phyloP scores from a whole-genome alignment of 2,113 vertebrate genomes.

The Dissostichus mawsoni region DNA sequence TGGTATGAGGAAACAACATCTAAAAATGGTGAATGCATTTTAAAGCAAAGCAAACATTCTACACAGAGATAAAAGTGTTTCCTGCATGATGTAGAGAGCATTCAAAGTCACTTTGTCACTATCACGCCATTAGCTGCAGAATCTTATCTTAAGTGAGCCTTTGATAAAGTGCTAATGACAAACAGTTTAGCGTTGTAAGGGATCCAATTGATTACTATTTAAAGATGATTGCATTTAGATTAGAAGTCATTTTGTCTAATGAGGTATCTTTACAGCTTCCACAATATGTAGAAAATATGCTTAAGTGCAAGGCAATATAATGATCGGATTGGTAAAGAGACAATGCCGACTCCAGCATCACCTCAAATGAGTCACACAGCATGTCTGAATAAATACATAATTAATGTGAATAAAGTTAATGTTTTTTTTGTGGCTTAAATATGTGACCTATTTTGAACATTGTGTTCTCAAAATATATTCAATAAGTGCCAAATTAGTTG shows the following conservation, averaged over 20 bases:
- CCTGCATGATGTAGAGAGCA: slow-evolving; percentile 46
- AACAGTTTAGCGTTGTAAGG: slow-evolving; percentile 75
- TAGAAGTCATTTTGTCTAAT: slow-evolving; percentile 78
- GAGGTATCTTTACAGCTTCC: slow-evolving; percentile 63
- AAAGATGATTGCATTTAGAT: slow-evolving; percentile 79
- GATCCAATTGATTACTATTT: slow-evolving; percentile 81
- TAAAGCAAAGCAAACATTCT: slow-evolving; percentile 36
- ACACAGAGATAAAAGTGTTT: slow-evolving; percentile 48
- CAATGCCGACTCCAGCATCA: slow-evolving; percentile 72
- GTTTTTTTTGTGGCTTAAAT: slow-evolving; percentile 72
- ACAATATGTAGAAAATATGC: slow-evolving; percentile 77
- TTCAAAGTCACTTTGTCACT: slow-evolving; percentile 78
- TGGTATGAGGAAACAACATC: slow-evolving; percentile 48
- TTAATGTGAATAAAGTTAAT: slow-evolving; percentile 82
- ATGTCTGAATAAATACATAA: slow-evolving; percentile 73
- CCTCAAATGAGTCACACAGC: slow-evolving; percentile 74
- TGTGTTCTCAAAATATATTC: slow-evolving; percentile 82
- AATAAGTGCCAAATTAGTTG: slow-evolving; percentile 83
- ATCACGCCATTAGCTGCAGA: slow-evolving; percentile 70
- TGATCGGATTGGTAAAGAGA: slow-evolving; percentile 75
- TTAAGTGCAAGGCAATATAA: slow-evolving; percentile 73
- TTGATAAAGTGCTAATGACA: slow-evolving; percentile 78
- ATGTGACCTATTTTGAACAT: slow-evolving; percentile 81
- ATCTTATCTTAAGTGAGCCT: slow-evolving; percentile 75
- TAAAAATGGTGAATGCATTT: slow-evolving; percentile 36